Evolutionary conservation across 2,113 vertebrate genomes (phyloP), one percentile per base, ranked within the genome.

Genomic region (Rhombomys opimus): DNA sequence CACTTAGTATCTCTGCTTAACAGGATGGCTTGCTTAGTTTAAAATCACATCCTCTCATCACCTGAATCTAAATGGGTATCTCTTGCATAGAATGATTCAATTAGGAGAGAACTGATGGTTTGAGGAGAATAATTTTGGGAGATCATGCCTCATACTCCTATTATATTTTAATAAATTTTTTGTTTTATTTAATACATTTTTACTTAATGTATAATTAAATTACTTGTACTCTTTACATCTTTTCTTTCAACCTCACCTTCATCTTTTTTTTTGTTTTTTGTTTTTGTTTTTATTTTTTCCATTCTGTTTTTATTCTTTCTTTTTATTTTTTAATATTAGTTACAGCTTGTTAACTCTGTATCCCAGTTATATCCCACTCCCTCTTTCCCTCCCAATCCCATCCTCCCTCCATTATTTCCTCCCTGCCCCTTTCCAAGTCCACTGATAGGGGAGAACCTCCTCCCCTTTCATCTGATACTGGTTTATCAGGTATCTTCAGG

Each of bases 21-120:
- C 11, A 11, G 11, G 13, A 22, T 50, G n/a, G 9, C 38, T 73
- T 27, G 4, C 2, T 10, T 52, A 1, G 0, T 59, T 8, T 15
- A 18, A 50, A 73, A 2, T 12, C 3, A 6, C 20, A 61, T 14
- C 30, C 4, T n/a, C 2, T 73, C 23, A 8, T 67, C 13, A 68
- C 7, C 15, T 35, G 38, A 63, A 1, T 0, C 32, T 57, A 57
- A 80, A 22, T 2, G 11, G 18, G 54, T 13, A 5, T 13, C 35
- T 54, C 11, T 15, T 61, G 57, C 23, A 82, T 38, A 1, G 2
- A 82, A 59, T 35, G 8, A 22, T 59, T 32, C 25, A 59, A 89
- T 12, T 57, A n/a, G 78, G 10, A 15, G 54, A 50, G 3, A 5
- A 23, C 23, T 38, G 52, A 46, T 76, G 61, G 50, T 17, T 82